These are phyloP conservation scores for Galago senegalensis DNA, from an alignment of 2,797 vertebrate species.

Conservation along the genomic window DNA sequence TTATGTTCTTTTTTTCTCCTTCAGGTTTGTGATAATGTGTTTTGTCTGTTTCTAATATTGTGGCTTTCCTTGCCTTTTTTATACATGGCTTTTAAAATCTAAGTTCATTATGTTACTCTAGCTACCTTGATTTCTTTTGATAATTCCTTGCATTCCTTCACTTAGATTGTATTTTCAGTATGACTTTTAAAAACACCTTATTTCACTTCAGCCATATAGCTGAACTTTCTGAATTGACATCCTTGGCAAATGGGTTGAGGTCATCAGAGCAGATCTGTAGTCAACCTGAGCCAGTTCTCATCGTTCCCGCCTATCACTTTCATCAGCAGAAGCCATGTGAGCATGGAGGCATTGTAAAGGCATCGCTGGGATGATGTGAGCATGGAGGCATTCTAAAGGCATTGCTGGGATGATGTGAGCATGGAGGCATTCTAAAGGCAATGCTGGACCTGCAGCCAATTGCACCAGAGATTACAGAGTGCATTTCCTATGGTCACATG, in stretches of 20 bases:
- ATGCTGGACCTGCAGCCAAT: neutral
- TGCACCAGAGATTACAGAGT: neutral
- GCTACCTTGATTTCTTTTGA: neutral
- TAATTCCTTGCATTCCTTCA: neutral
- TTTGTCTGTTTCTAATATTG: slow-evolving; percentile 21
- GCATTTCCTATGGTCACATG: neutral
- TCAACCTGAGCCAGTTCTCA: neutral
- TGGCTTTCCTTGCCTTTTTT: neutral
- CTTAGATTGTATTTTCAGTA: neutral
- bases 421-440: neutral
- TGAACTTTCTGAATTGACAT: neutral
- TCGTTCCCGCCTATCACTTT: neutral
- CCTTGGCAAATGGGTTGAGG: neutral
- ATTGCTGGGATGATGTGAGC: no score
- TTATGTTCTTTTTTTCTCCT: neutral
- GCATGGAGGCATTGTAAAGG: neutral
- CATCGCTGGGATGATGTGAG: no score
- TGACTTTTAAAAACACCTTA: neutral
- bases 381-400: neutral
- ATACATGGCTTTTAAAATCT: slow-evolving; percentile 21
- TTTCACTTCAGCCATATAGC: neutral
- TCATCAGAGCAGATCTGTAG: neutral
- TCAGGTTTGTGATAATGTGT: neutral
- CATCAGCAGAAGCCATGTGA: no score
- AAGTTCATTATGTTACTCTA: neutral